A percentile compares a stretch with the other conserved stretches of the same genome.
Evolutionary conservation across 2,113 vertebrate species (phyloP).

Genomic region (Lates calcarifer): DNA sequence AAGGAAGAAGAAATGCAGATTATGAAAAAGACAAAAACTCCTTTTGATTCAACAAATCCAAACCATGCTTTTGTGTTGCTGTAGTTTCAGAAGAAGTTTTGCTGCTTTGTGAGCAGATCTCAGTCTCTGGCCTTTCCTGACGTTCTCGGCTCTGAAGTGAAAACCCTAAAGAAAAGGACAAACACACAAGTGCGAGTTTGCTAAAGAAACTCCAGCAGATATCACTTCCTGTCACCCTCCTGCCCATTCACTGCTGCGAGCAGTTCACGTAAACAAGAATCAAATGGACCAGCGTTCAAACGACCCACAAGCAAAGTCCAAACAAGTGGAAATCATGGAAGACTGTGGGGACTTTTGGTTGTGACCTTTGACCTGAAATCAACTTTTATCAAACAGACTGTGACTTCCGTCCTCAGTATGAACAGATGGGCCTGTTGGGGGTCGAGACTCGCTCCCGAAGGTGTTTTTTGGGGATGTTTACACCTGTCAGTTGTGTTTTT

Average conservation of each 20-base stretch:
- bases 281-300: slow-evolving; percentile 14
- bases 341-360: background rate
- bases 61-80: too few species aligned
- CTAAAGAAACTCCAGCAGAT: slow-evolving; percentile 9
- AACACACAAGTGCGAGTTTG: background rate
- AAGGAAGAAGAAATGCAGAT: too few species aligned
- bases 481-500: slow-evolving; percentile 53
- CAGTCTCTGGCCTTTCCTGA: background rate
- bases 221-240: slow-evolving; percentile 17
- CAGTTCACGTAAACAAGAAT: background rate
- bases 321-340: background rate
- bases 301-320: slow-evolving; percentile 20
- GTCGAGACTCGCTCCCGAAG: slow-evolving; percentile 21
- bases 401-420: background rate
- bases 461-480: slow-evolving; percentile 47
- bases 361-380: slow-evolving; percentile 21
- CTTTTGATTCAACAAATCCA: too few species aligned
- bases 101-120: background rate
- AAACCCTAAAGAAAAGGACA: slow-evolving; percentile 27
- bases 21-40: too few species aligned
- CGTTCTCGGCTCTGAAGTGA: background rate
- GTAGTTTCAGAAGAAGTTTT: background rate
- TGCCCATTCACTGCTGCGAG: background rate
- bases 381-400: slow-evolving; percentile 5
- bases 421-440: slow-evolving; percentile 1